Base-by-base conservation (phyloP, 1,140 invertebrate species). In the Bombus pascuorum region DNA sequence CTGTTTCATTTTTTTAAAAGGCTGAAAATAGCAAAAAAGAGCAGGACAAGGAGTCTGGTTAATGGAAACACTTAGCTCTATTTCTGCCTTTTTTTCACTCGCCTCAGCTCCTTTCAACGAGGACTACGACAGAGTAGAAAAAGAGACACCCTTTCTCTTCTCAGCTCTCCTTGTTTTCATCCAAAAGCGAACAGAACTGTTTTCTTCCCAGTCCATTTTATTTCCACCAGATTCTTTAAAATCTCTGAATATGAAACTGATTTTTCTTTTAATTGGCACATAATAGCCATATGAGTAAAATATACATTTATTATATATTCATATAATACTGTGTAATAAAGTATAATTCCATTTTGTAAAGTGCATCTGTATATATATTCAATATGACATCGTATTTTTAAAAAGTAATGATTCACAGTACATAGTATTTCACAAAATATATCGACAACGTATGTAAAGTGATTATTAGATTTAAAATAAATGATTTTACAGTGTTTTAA, bases 21-120 rank as follows among this genome's bases (percentile, higher is more conserved):
- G 39, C 39, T 70, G 47, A 32, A 32, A 68, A 44, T 32, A 68
- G 12, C 10, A 53, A 10, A 18, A 28, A 34, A 32, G 53, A 39
- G 12, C 5, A 62, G 15, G 44, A 72, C 53, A 25, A 71, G 57
- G n/a, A 72, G 28, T 44, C 44, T 59, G 42, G 47, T 86, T 86
- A 86, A 86, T 86, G 79, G 79, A 82, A 86, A 86, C 71, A 86
- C 79, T 86, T 86, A 86, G 79, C 59, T 82, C n/a, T 39, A n/a
- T 82, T 82, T 44, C 37, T 59, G 37, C 28, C 5, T 47, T 74
- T 81, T 72, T 12, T 32, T 53, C 18, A 39, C 68, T 57, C 22
- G 68, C 34, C 53, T 74, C 42, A 22, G 44, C 44, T 59, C 47
- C 71, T 85, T 81, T 85, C 71, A 79, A 70, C 66, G 44, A 68